A percentile compares a stretch with the other conserved stretches of the same genome.
phyloP scores from a whole-genome alignment of 2,113 vertebrate species.

The Numenius arquata region DNA sequence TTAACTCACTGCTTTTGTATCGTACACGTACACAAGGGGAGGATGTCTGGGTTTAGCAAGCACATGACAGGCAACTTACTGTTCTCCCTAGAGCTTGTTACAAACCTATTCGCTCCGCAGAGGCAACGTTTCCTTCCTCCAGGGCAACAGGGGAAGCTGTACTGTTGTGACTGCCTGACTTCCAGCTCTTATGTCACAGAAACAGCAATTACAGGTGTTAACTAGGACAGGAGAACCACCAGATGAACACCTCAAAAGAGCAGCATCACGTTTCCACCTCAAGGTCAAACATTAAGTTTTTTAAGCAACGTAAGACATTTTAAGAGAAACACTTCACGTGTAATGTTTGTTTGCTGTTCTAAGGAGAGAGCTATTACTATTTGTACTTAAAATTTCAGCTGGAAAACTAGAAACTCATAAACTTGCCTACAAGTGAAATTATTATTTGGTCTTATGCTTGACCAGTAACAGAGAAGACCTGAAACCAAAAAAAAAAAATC shows the following conservation, averaged over 20 bases:
- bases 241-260: not conserved
- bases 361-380: not conserved
- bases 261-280: not conserved
- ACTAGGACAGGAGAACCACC: not conserved
- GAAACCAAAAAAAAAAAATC: not conserved
- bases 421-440: not conserved
- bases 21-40: accelerated
- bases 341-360: not conserved
- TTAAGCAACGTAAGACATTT: not conserved
- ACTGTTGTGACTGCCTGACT: not conserved
- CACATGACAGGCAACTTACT: not conserved
- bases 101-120: not conserved
- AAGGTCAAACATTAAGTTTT: not conserved
- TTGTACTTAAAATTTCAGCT: not conserved
- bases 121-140: not conserved
- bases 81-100: not conserved
- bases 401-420: not conserved
- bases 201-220: not conserved
- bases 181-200: not conserved
- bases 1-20: not conserved
- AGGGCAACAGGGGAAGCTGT: not conserved
- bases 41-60: not conserved
- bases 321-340: not conserved
- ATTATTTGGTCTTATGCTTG: not conserved
- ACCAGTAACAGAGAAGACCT: not conserved